Evolutionary conservation across 1,140 invertebrate genomes (phyloP).

Genomic region (Ladona fulva): DNA sequence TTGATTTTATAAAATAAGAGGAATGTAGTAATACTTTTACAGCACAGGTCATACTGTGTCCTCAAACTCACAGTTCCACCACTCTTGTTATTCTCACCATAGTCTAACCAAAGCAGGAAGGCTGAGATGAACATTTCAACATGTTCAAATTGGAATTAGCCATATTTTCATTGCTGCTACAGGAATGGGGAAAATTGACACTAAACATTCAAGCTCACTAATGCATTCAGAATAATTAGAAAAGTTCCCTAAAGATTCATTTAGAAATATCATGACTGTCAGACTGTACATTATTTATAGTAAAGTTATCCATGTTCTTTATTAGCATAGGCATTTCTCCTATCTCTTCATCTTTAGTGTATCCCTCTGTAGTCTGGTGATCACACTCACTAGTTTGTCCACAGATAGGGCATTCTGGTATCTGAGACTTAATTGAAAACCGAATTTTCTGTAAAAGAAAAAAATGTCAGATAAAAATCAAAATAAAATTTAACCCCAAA

Average conservation of each 20-base stretch:
- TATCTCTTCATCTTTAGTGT: neutral
- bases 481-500: neutral
- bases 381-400: constrained; percentile 31
- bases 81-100: neutral
- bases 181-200: neutral
- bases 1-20: neutral
- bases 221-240: neutral
- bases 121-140: neutral
- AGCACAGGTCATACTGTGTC: neutral
- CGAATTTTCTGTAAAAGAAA: constrained; percentile 41
- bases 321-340: neutral
- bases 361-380: neutral
- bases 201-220: neutral
- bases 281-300: neutral
- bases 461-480: constrained; percentile 12
- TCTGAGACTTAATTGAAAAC: constrained; percentile 44
- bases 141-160: no score
- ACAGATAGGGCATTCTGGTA: constrained; percentile 48
- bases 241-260: neutral
- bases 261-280: neutral
- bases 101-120: neutral
- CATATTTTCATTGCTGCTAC: neutral
- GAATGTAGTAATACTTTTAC: neutral
- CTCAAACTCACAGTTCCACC: neutral
- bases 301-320: neutral